Evolutionary conservation across 2,888 invertebrate genomes (phyloP), one percentile per base, ranked within the genome.

Genomic region (Drosophila paramelanica): DNA sequence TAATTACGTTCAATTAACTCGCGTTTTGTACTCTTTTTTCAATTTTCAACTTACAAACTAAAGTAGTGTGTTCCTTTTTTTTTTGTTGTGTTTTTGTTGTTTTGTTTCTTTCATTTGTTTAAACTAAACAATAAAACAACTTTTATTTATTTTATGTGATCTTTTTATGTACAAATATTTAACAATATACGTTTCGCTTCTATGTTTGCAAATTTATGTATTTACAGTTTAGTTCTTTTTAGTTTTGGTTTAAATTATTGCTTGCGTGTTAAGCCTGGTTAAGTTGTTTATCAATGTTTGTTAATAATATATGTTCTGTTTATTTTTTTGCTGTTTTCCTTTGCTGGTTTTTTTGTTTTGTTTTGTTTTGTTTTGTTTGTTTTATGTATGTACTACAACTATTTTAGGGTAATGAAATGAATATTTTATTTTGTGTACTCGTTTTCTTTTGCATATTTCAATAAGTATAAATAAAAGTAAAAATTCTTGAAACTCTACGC

Each of bases 21-120:
- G 81, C 87, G 71, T 67, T 84, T 84, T 84, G 83, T 84, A 84
- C 83, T 84, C 74, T 87, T 87, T 74, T 87, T 81, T 85, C 76
- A 78, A 73, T 79, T 59, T 77, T 77, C 36, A 45, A 67, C 83
- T 76, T 80, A 85, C 72, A 41, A 20, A 46, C 67, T 74, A 74
- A 45, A 56, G 53, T 69, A 61, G 50, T 41, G 38, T 55, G 58
- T 31, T 33, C 27, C 27, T 17, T 36, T 45, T 50, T 41, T 67
- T 46, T 17, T 52, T 56, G 13, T 45, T 23, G 3, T 60, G 23
- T 53, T 46, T 13, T 49, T 45, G 11, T 11, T 42, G 11, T 57
- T 56, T 25, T 14, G 33, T 52, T 46, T 25, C 11, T n/a, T 33
- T 39, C 17, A 38, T 25, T 36, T 13, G 41, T 36, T 64, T n/a